Evolutionary conservation across 1,140 invertebrate species (phyloP), one percentile per base, ranked within the genome.

Genomic region (Holcopasites calliopsidis): DNA sequence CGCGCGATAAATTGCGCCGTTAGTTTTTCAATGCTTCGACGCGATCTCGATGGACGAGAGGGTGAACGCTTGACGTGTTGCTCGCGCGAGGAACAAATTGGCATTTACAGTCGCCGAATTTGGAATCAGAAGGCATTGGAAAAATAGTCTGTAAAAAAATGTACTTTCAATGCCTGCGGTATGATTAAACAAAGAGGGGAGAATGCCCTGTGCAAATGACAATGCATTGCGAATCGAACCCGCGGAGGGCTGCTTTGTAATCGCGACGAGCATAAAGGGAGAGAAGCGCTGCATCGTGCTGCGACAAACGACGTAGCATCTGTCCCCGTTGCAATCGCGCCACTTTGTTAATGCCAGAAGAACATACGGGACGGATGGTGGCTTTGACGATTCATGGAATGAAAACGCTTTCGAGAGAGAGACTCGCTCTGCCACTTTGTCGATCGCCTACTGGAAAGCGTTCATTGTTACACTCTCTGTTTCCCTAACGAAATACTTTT

Each of bases 331-430:
- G 62, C 60, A 50, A 69, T 38, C 78, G 68, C 40, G 47, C 23
- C 71, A 72, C 54, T 60, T 78, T 77, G 76, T 77, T 72, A 77
- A 69, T 40, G 35, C 42, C 11, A 35, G 21, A 33, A 54, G 74
- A 60, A 64, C n/a, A n/a, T 35, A 61, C 57, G 23, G 21, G 72
- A 49, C 57, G 40, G 21, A 38, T n/a, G 44, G 16, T n/a, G 16
- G 40, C 47, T 77, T 31, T 58, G 69, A 79, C 68, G 71, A 68
- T 76, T 49, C 16, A 8, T 21, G 26, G 11, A 52, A 21, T 40
- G 40, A 21, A 73, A 66, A 55, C 33, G 49, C 33, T 47, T 33
- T 49, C 72, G 40, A 58, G 11, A 40, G 23, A n/a, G 35, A 38
- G 35, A 38, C 4, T 38, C 31, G 23, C 40, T 18, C 35, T 21